Evolutionary conservation across 2,888 invertebrate genomes (phyloP).

Genomic region (Sinhomidia bicolor): DNA sequence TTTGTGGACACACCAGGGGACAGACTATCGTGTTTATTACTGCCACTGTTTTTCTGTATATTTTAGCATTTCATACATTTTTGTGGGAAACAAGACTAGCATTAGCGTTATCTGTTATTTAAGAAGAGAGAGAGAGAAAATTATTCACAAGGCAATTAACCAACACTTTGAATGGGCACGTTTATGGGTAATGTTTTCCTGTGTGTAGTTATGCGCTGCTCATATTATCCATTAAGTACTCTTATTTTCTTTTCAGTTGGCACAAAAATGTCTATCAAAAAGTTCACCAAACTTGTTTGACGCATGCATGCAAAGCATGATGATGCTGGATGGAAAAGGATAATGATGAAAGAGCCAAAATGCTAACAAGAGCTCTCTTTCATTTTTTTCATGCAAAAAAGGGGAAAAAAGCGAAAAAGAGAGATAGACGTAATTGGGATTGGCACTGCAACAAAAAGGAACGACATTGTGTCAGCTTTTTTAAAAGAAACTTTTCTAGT

Average conservation of each 20-base stretch:
- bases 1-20: slow-evolving; percentile 29
- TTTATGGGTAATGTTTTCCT: slow-evolving; percentile 13
- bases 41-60: too few species aligned
- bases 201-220: slow-evolving; percentile 7
- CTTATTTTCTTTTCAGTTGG: not conserved
- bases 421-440: slow-evolving; percentile 28
- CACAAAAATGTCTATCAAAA: slow-evolving; percentile 18
- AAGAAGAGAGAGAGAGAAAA: not conserved
- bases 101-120: not conserved
- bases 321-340: not conserved
- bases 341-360: not conserved
- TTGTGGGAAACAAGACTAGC: not conserved
- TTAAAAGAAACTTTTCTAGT: slow-evolving; percentile 4
- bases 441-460: slow-evolving; percentile 46
- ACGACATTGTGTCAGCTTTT: slow-evolving; percentile 9
- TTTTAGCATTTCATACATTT: slow-evolving; percentile 11
- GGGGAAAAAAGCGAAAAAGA: not conserved
- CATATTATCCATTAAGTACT: not conserved
- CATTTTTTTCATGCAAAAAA: not conserved
- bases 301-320: not conserved
- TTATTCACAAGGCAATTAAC: slow-evolving; percentile 31
- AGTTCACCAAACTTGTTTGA: slow-evolving; percentile 5
- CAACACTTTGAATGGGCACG: slow-evolving; percentile 7
- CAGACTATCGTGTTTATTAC: slow-evolving; percentile 28
- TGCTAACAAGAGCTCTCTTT: not conserved